Base-by-base conservation (phyloP, 2,797 vertebrate species). In the Phrynocephalus vlangalii region DNA sequence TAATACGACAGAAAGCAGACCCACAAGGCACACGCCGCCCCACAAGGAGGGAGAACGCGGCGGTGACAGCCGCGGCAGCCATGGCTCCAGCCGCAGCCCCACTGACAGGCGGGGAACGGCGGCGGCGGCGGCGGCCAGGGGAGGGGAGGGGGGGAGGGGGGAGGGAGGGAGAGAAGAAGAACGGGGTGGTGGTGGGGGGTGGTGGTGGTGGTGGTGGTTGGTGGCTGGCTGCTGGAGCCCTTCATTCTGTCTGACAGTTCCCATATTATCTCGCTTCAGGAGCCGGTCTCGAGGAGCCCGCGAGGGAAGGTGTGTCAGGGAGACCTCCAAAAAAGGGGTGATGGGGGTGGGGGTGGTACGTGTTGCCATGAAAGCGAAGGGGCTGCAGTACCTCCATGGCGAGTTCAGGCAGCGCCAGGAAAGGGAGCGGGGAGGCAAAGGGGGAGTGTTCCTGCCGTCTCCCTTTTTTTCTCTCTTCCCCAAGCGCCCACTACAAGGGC, bases 61-160 rank as follows among this genome's bases (percentile, higher is more conserved):
- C 8, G 52, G 70, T 85, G 83, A 85, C 83, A 85, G 83, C 83
- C 5, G 68, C 82, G 87, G 87, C 87, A 82, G 87, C 87, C 87
- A 88, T 88, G 83, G 83, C 83, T 88, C 78, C 79, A 85, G 81
- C 81, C n/a, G 86, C 81, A 71, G 75, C 78, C 72, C 3, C 15
- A 79, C 77, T 84, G 87, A 80, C 87, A 88, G 82, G 28, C 67
- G 13, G 15, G 56, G 18, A n/a, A 44, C 28, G 18, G 26, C 15
- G 5, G 60, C 4, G 68, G 28, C 71, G 15, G 30, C 4, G 13
- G n/a, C 13, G 44, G 3, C 2, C 16, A 50, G 15, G 26, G 20
- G n/a, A 4, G 6, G 33, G 33, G 33, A 1, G 33, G 33, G 33
- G 2, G 56, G 18, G 24, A 1, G 0, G 5, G 7, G 15, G n/a